Evolutionary conservation across 2,888 invertebrate species (phyloP).

Genomic region (Rhingia campestris): DNA sequence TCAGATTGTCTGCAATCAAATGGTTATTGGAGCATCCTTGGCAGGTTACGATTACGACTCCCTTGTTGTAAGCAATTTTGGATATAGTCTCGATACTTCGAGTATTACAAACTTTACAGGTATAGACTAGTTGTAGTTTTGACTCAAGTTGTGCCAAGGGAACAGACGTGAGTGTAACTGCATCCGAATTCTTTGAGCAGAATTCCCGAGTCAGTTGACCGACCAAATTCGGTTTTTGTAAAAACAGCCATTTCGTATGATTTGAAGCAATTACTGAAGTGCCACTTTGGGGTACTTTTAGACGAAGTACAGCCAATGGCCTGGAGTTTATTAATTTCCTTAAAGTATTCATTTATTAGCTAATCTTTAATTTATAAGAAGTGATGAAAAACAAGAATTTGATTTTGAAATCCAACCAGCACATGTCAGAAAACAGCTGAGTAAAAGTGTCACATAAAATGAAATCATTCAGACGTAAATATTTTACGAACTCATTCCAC

Average conservation of each 20-base stretch:
- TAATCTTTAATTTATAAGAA: background rate
- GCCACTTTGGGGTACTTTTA: background rate
- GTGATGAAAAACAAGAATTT: background rate
- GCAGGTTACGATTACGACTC: constrained; percentile 96
- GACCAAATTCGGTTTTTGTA: background rate
- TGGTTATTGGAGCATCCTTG: constrained; percentile 94
- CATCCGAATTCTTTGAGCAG: constrained; percentile 9
- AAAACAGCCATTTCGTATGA: background rate
- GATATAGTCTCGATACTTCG: constrained; percentile 92
- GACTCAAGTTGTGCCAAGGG: constrained; percentile 80
- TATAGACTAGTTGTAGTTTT: constrained; percentile 90
- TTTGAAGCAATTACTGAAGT: background rate
- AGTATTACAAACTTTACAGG: constrained; percentile 93
- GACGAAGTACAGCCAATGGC: background rate
- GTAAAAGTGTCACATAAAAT: background rate
- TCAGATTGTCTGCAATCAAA: constrained; percentile 97
- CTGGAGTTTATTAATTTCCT: constrained; percentile 8
- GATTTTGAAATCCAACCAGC: background rate
- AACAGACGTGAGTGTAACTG: constrained; percentile 40
- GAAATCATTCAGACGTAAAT: background rate
- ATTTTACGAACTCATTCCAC: too few species aligned
- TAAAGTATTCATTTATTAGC: constrained; percentile 41
- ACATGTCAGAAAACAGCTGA: constrained; percentile 6
- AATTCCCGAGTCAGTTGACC: background rate
- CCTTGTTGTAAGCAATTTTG: constrained; percentile 92